Conservation (phyloP, 2,797 vertebrate genomes). For the Pygocentrus nattereri region DNA sequence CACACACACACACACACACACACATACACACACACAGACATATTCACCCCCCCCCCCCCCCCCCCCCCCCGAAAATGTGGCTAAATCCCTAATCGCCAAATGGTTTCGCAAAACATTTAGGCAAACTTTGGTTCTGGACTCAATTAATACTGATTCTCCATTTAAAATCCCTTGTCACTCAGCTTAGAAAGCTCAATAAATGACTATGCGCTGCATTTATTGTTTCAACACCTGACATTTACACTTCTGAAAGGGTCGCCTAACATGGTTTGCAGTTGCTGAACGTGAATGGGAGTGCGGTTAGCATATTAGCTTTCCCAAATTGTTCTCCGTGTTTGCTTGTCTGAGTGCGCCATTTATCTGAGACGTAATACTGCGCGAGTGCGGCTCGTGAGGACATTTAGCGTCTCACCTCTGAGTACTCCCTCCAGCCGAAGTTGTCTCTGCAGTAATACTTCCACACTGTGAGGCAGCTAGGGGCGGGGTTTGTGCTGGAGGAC, state of each 20-base stretch:
- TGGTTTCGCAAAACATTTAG: background rate
- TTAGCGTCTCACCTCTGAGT: constrained; percentile 89
- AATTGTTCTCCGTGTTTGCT: background rate
- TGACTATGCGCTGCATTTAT: background rate
- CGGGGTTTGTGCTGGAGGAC: constrained; percentile 73
- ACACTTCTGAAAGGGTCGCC: background rate
- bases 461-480: constrained; percentile 88
- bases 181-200: background rate
- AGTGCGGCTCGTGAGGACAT: background rate
- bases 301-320: background rate
- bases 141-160: background rate
- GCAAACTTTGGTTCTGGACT: background rate
- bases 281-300: background rate
- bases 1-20: constrained; percentile 13
- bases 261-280: background rate
- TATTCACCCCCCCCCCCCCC: too few species aligned
- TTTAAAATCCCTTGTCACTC: background rate
- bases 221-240: background rate
- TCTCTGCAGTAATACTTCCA: constrained; percentile 99
- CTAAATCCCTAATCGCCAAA: background rate
- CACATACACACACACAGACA: constrained; percentile 12
- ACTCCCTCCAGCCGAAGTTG: constrained; percentile 99
- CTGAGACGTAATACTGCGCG: too few species aligned
- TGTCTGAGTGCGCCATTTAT: background rate
- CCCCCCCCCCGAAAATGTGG: background rate